Base-by-base conservation (phyloP, 2,113 vertebrate genomes). In the Burhinus bistriatus region DNA sequence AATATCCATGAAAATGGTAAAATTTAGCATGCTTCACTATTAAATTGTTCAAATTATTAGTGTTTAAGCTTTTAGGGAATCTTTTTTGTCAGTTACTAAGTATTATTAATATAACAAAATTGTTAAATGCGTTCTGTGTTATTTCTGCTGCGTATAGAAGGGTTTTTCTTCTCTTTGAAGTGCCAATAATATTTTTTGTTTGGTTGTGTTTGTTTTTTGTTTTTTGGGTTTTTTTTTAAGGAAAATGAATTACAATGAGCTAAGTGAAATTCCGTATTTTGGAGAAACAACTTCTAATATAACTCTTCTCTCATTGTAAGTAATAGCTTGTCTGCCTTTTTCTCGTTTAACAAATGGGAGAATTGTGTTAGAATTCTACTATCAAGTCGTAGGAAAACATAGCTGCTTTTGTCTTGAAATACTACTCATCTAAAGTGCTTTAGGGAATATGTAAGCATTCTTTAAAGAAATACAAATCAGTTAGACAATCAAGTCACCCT, bases 191-290 rank as follows among this genome's bases (percentile, higher is more conserved):
- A 7, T 44, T 58, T 54, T 79, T 76, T 32, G 11, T 51, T 30
- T 57, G 4, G 40, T 42, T 32, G 64, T n/a, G n/a, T n/a, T n/a
- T n/a, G n/a, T n/a, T n/a, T n/a, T n/a, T n/a, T n/a, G n/a, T n/a
- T n/a, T n/a, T n/a, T n/a, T n/a, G n/a, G n/a, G n/a, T n/a, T 66
- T 58, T 21, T 84, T 2, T 90, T 87, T 85, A 97, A 99, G 99
- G 95, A 99, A 98, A 96, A 98, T 99, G 98, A 99, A 99, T 98
- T 99, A 99, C 93, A 99, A 99, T 90, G 99, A 99, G 51, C 96
- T 99, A 96, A 98, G 98, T 80, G 98, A 97, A 96, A 96, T 99
- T 72, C 99, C 99, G 0, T 98, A 98, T 95, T 98, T 99, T 94
- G 99, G 99, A 97, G 99, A 99, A 77, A 96, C 97, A 78, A 98